Evolutionary conservation across 2,888 invertebrate genomes (phyloP), one percentile per base, ranked within the genome.

Genomic region (Mythimna pallens): DNA sequence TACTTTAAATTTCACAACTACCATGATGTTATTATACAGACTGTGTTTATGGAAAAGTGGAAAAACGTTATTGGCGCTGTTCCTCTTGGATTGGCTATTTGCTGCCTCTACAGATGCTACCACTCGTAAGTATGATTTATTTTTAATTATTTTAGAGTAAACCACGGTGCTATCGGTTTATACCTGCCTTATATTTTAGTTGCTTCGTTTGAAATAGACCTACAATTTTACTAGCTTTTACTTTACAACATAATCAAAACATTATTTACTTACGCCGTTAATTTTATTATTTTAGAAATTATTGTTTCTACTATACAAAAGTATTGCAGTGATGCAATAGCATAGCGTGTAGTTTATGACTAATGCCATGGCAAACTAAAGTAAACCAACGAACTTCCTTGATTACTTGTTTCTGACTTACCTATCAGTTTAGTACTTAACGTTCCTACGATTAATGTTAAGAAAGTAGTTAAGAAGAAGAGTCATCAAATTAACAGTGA

Each of bases 71-170:
- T 77, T 95, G 70, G 91, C 92, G 54, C 80, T 94, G 67, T 84
- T 95, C 69, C 89, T 94, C 77, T 88, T 95, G 94, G 95, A 95
- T 92, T 95, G 93, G 93, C 86, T 95, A 74, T 89, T 94, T 52
- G 91, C 94, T 58, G 90, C 90, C 62, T 90, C 93, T n/a, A 94
- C 94, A 30, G 90, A 92, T 85, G 95, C 95, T 65, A 92, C 94
- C 0, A 89, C 92, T 73, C 94, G 95, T 95, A 87, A 95, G 95
- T 95, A 86, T 74, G 62, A 79, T 82, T 83, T 81, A 74, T 67
- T 77, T 79, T 71, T 78, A 75, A 75, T 70, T 64, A 75, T 70
- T 73, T 12, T 58, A 36, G 7, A 34, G 47, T 34, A 70, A 78
- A 63, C 1, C 12, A 34, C 34, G 30, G 34, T 22, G 1, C 3